Percentiles rank a stretch among this genome's conserved stretches.
phyloP scores from a whole-genome alignment of 2,888 invertebrate species.

The Copidosoma aretas region DNA sequence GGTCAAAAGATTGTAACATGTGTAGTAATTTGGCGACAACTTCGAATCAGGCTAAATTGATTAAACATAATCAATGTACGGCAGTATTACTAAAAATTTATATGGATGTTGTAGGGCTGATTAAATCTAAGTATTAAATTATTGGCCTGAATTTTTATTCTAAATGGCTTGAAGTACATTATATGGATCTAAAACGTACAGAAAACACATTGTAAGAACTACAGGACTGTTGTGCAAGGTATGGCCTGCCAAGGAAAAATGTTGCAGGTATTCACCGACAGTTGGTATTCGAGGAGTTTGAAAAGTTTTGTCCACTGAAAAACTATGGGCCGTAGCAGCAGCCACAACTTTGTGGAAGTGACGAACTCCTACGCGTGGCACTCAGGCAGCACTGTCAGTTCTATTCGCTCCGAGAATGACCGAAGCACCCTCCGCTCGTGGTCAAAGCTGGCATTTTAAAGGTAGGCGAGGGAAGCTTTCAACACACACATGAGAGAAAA shows the following conservation, averaged over 20 bases:
- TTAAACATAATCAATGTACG: slow-evolving; percentile 35
- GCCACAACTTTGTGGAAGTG: too few species aligned
- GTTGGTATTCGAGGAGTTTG: too few species aligned
- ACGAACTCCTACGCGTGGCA: too few species aligned
- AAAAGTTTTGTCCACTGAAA: too few species aligned
- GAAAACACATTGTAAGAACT: slow-evolving; percentile 34
- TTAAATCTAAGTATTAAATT: slow-evolving; percentile 37
- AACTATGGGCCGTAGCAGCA: too few species aligned
- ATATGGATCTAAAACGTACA: slow-evolving; percentile 36
- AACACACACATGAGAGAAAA: too few species aligned
- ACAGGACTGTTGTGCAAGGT: slow-evolving; percentile 34
- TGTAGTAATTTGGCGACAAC: slow-evolving; percentile 35
- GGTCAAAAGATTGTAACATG: slow-evolving; percentile 28
- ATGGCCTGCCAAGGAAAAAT: slow-evolving; percentile 38
- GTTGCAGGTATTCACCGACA: not conserved
- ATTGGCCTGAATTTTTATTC: slow-evolving; percentile 41
- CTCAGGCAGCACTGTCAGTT: too few species aligned
- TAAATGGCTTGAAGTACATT: slow-evolving; percentile 43
- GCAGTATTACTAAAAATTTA: slow-evolving; percentile 34
- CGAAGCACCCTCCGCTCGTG: too few species aligned
- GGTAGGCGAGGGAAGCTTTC: too few species aligned
- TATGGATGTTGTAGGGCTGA: slow-evolving; percentile 40
- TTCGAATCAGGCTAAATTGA: slow-evolving; percentile 33
- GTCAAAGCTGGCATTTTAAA: too few species aligned
- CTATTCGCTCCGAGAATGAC: too few species aligned